Evolutionary conservation across 64 coral and sea anemone species (phyloP).

Genomic region (Montipora capricornis): DNA sequence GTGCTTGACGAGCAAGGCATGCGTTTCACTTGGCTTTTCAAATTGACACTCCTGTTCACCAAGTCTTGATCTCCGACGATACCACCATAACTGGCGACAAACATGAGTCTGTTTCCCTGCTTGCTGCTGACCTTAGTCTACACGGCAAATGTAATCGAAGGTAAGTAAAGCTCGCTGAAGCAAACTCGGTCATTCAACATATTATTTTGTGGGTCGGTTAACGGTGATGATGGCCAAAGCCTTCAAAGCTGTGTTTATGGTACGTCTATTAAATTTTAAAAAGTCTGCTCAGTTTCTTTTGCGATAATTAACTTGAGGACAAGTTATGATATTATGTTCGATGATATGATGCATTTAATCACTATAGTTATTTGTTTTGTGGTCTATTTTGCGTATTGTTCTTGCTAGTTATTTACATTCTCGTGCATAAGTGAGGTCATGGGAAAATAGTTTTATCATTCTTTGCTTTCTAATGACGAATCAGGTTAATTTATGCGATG

Average conservation of each 20-base stretch:
- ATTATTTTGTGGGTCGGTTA: too few species aligned
- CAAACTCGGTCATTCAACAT: background rate
- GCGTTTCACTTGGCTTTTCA: background rate
- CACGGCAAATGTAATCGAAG: background rate
- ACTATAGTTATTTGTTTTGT: background rate
- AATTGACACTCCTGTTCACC: background rate
- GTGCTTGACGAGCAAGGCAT: background rate
- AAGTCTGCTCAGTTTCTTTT: too few species aligned
- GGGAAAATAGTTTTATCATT: background rate
- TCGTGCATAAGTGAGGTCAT: background rate
- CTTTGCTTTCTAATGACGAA: too few species aligned
- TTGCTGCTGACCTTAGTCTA: background rate
- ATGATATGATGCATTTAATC: background rate
- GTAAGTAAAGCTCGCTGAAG: background rate
- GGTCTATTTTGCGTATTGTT: background rate
- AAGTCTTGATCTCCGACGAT: background rate
- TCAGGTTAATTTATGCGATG: too few species aligned
- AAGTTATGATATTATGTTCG: background rate
- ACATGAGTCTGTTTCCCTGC: background rate
- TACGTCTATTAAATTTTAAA: background rate
- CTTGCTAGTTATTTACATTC: constrained; percentile 5
- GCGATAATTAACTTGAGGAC: too few species aligned
- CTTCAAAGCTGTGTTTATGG: background rate
- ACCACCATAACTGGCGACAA: background rate
- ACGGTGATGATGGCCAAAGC: too few species aligned